Conservation (phyloP, 2,113 vertebrate species). For the Hippotragus niger region DNA sequence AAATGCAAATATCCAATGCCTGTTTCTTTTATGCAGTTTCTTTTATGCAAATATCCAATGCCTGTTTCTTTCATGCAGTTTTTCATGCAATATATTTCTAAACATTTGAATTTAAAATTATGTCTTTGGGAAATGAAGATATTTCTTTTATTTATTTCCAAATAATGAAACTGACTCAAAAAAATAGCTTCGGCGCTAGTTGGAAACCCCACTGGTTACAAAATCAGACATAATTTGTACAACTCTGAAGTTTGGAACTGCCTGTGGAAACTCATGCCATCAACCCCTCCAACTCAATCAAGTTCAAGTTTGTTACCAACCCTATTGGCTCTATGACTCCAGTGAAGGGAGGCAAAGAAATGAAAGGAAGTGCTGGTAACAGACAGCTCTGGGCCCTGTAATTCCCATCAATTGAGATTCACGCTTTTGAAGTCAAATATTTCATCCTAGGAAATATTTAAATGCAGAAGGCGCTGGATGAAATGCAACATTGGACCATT, state of each 20-base stretch:
- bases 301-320: not conserved
- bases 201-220: slow-evolving; percentile 21
- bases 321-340: not conserved
- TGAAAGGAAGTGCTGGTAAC: not conserved
- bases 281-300: slow-evolving; percentile 24
- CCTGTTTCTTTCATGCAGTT: not conserved
- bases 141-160: slow-evolving; percentile 55
- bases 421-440: not conserved
- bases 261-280: slow-evolving; percentile 12
- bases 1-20: slow-evolving; percentile 13
- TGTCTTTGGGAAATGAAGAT: slow-evolving; percentile 38
- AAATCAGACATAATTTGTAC: slow-evolving; percentile 39
- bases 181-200: not conserved
- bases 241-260: slow-evolving; percentile 30
- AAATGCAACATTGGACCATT: not conserved
- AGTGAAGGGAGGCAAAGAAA: not conserved
- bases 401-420: not conserved
- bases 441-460: not conserved
- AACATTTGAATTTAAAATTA: slow-evolving; percentile 53
- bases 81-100: slow-evolving; percentile 13
- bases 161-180: slow-evolving; percentile 41
- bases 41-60: not conserved
- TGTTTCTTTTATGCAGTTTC: not conserved
- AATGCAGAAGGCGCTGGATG: not conserved
- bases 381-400: not conserved